Percentiles rank a stretch among this genome's conserved stretches.
Conservation (phyloP, 2,888 invertebrate genomes). For the Aproaerema taeniolella region DNA sequence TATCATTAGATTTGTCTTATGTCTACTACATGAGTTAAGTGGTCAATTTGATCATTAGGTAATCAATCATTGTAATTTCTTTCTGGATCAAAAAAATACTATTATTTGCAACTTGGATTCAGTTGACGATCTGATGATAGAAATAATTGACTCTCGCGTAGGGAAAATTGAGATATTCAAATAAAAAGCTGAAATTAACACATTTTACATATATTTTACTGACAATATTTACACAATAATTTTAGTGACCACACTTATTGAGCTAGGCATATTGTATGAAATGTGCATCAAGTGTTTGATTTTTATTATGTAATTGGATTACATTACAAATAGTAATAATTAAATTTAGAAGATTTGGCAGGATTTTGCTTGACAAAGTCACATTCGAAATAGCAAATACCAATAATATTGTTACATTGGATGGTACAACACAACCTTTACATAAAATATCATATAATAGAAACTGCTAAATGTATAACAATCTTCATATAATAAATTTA, state of each 20-base stretch:
- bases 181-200: constrained; percentile 47
- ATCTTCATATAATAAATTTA: constrained; percentile 33
- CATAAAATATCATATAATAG: constrained; percentile 48
- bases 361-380: constrained; percentile 71
- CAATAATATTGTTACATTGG: constrained; percentile 39
- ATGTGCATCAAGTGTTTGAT: constrained; percentile 63
- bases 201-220: constrained; percentile 76
- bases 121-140: no score
- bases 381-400: constrained; percentile 49
- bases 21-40: no score
- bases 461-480: constrained; percentile 42
- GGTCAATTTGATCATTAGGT: no score
- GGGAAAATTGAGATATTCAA: no score
- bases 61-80: no score
- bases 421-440: constrained; percentile 51
- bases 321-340: constrained; percentile 56
- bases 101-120: no score
- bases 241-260: constrained; percentile 75
- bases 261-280: constrained; percentile 73
- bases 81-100: no score
- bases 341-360: constrained; percentile 58
- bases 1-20: no score
- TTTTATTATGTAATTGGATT: constrained; percentile 64
- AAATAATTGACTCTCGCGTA: no score
- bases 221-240: constrained; percentile 74